Base-by-base conservation (phyloP, 2,113 vertebrate species). In the Peromyscus leucopus region DNA sequence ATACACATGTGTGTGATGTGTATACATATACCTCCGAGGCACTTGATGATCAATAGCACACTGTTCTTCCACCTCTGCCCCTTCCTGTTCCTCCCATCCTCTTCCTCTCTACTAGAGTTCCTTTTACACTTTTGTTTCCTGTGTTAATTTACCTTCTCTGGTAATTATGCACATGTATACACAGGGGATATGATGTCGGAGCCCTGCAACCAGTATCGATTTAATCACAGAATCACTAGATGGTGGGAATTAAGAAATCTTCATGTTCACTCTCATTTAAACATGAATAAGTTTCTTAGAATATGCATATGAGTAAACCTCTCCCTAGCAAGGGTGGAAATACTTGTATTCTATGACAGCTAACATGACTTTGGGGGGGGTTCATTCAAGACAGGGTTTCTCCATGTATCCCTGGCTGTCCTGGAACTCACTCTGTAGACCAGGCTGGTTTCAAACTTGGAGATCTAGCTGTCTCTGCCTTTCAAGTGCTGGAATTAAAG, bases 41-140 rank as follows among this genome's bases (percentile, higher is more conserved):
- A 1, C 46, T 36, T n/a, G 51, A n/a, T 59, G 57, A 90, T 36
- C 17, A 69, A 39, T 1, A 55, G 33, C 42, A n/a, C 71, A 7
- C 4, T 4, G 13, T 24, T 2, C 5, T 19, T 17, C 16, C 26
- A 28, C 24, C 2, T 87, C 6, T 36, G 4, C 16, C 15, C 5
- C 46, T 61, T 21, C 1, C 13, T 7, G 26, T 28, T 19, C 75
- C 22, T 85, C 28, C 48, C 15, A 1, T 16, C 19, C 63, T 59
- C 6, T 51, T 72, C 22, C 36, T 57, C 4, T 63, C 46, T n/a
- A 9, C 17, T 57, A 63, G 17, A 39, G 61, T 63, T 74, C 48
- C 48, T 55, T 31, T 67, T 2, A 57, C 4, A 10, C 5, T 3
- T 12, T 57, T 36, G 5, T 6, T 92, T 61, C 12, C 24, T 51